Evolutionary conservation across 23 tunicate species (phyloP), one percentile per base, ranked within the genome.

Genomic region (Diplosoma virens): DNA sequence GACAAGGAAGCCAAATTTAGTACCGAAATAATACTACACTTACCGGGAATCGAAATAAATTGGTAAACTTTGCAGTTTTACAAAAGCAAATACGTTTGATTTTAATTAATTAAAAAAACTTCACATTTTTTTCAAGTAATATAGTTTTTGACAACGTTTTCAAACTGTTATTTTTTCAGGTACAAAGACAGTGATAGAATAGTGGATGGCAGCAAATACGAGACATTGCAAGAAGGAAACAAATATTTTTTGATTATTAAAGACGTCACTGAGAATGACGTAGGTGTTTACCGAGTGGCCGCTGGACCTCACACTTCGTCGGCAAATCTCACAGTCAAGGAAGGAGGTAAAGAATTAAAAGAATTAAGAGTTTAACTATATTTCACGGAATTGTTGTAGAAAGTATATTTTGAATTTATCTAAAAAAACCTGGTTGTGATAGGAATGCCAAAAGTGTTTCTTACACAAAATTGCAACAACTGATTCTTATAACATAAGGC

Each of bases 1-100:
- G 92, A 84, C 21, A 65, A 76, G 67, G 85, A 89, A 26, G 98
- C 93, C 3, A 58, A 60, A 9, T 93, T 93, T 46, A 80, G 53
- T 26, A 81, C 98, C 22, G 93, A 86, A 50, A 65, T 93, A 30
- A 76, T 59, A 25, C 54, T 93, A 32, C 84, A 80, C 71, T 77
- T 93, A 21, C 98, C 98, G 26, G 92, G 70, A 46, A 81, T 86
- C n/a, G 98, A 86, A 71, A 74, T 93, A 3, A 93, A 93, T 69
- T 93, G 98, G 98, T 93, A 68, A 47, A 79, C 67, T 32, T 48
- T 27, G 28, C 28, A n/a, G 11, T 41, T 41, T 41, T 41, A n/a
- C n/a, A n/a, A n/a, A n/a, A n/a, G n/a, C n/a, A n/a, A n/a, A n/a
- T n/a, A n/a, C n/a, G n/a, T n/a, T n/a, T n/a, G n/a, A n/a, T n/a